phyloP scores from a whole-genome alignment of 2,888 invertebrate genomes.

The Ormyrus pomaceus region DNA sequence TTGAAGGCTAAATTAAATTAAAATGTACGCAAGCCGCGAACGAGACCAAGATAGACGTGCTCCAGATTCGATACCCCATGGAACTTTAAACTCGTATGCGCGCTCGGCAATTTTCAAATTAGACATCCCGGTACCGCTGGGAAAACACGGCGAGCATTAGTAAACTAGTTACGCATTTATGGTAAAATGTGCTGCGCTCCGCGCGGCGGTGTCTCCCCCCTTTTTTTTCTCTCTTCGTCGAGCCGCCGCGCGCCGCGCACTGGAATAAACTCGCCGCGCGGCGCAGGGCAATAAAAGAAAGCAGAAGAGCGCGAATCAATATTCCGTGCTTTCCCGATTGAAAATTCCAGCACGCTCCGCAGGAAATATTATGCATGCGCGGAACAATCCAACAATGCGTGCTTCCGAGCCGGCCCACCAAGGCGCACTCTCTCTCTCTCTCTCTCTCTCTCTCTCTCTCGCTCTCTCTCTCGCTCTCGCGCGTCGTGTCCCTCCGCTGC shows the following conservation, averaged over 20 bases:
- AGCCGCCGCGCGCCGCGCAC: too few relatives aligned
- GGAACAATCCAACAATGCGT: constrained; percentile 36
- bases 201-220: too few relatives aligned
- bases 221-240: too few relatives aligned
- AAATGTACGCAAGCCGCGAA: not conserved
- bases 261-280: too few relatives aligned
- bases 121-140: constrained; percentile 26
- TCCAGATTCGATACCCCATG: constrained; percentile 15
- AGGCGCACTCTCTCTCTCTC: not conserved
- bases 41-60: constrained; percentile 45
- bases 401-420: constrained; percentile 15
- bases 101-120: constrained; percentile 43
- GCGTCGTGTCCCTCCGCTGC: not conserved
- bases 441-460: too few relatives aligned
- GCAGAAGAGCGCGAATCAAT: not conserved
- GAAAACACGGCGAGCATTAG: constrained; percentile 38
- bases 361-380: constrained; percentile 52
- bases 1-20: too few relatives aligned
- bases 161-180: constrained; percentile 31
- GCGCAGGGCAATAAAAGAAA: not conserved
- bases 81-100: constrained; percentile 4
- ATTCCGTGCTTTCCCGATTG: not conserved
- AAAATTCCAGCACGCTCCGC: constrained; percentile 35
- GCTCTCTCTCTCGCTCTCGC: too few relatives aligned
- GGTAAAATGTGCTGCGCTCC: constrained; percentile 5